These are phyloP conservation scores for Carpatolechia fugitivella DNA, from an alignment of 2,888 invertebrate species.

Conservation along the genomic window DNA sequence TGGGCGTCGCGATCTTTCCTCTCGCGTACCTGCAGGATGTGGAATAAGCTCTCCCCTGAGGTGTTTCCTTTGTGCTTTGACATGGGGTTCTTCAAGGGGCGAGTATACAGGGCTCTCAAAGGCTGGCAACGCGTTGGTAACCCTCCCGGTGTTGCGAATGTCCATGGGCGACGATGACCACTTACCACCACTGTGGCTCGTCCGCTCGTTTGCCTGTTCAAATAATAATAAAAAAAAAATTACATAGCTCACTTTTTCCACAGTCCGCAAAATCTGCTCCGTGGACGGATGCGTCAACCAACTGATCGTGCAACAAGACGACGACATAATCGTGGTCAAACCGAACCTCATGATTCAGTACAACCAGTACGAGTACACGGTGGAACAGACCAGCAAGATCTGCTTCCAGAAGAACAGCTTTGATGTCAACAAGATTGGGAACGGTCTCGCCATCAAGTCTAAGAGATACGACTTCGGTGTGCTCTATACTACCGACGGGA, in stretches of 20 bases:
- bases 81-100: too few relatives aligned
- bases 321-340: conserved; percentile 78
- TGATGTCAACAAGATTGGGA: conserved; percentile 83
- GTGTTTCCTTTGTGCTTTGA: too few relatives aligned
- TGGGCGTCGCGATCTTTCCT: too few relatives aligned
- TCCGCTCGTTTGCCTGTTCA: too few relatives aligned
- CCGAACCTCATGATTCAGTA: conserved; percentile 83
- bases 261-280: conserved; percentile 83
- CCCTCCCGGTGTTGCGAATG: too few relatives aligned
- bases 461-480: conserved; percentile 86
- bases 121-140: too few relatives aligned
- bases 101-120: too few relatives aligned
- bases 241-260: not conserved
- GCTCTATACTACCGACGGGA: conserved; percentile 83
- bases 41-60: too few relatives aligned
- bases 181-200: too few relatives aligned
- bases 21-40: too few relatives aligned
- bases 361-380: conserved; percentile 82
- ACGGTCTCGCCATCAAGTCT: conserved; percentile 83
- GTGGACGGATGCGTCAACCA: conserved; percentile 80
- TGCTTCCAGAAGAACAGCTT: conserved; percentile 82
- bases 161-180: too few relatives aligned
- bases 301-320: conserved; percentile 81
- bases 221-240: not conserved
- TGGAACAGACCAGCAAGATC: conserved; percentile 80